Conservation (phyloP, 2,113 vertebrate genomes). For the Amazona vittata region DNA sequence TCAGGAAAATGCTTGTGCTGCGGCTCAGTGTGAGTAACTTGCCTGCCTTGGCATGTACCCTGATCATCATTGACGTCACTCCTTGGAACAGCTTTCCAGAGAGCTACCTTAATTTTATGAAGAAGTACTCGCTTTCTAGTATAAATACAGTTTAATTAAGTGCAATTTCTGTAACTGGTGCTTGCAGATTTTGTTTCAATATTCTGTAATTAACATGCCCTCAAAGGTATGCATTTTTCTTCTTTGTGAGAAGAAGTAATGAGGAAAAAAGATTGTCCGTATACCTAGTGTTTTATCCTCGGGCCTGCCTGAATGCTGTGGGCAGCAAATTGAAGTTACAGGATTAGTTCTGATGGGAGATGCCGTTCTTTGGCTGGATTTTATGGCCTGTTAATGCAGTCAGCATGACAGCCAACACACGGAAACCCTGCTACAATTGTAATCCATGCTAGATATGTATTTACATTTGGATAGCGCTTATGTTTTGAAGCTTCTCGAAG, state of each 20-base stretch:
- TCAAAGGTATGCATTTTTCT: background rate
- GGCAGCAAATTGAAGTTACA: background rate
- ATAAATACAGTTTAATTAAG: background rate
- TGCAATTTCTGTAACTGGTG: background rate
- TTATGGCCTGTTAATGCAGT: background rate
- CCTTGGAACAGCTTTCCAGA: background rate
- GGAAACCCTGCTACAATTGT: background rate
- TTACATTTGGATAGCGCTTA: accelerated
- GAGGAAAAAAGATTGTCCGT: background rate
- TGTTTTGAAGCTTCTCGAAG: background rate
- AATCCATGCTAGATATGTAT: background rate
- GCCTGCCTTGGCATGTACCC: background rate
- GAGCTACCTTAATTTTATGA: background rate
- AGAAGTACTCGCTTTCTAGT: background rate
- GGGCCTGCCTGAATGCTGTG: accelerated
- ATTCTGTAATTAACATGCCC: background rate
- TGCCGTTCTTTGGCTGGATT: background rate
- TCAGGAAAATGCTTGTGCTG: background rate
- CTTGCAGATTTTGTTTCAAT: background rate
- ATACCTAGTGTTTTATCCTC: background rate
- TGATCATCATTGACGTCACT: background rate
- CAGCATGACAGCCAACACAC: background rate
- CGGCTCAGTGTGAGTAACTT: background rate
- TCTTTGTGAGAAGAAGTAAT: background rate
- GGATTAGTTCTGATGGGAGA: background rate